phyloP scores from a whole-genome alignment of 2,888 invertebrate species.

The Euzophera pinguis region DNA sequence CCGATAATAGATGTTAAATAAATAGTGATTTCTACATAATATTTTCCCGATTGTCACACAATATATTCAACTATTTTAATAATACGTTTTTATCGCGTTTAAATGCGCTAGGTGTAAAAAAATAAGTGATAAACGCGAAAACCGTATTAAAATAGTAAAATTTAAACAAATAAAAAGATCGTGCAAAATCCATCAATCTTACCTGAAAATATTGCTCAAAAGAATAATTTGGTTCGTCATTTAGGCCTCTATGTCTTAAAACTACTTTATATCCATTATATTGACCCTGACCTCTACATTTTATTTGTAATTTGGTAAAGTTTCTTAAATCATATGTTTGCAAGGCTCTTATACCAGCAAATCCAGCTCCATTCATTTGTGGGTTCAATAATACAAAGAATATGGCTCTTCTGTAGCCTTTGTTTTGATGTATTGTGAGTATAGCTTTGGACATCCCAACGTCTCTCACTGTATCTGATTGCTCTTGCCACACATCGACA shows the following conservation, averaged over 20 bases:
- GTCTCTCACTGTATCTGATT: slow-evolving; percentile 82
- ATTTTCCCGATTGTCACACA: too few relatives aligned
- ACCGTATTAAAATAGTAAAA: too few relatives aligned
- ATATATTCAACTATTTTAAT: too few relatives aligned
- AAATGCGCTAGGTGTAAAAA: too few relatives aligned
- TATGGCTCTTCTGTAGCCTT: slow-evolving; percentile 80
- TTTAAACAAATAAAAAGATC: too few relatives aligned
- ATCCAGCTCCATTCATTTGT: slow-evolving; percentile 84
- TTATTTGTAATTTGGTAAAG: slow-evolving; percentile 69
- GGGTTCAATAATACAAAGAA: slow-evolving; percentile 83
- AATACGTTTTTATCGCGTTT: too few relatives aligned
- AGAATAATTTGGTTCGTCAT: slow-evolving; percentile 78
- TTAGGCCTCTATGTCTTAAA: slow-evolving; percentile 77
- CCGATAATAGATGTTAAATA: too few relatives aligned
- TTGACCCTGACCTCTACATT: slow-evolving; percentile 80
- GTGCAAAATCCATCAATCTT: too few relatives aligned
- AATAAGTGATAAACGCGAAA: too few relatives aligned
- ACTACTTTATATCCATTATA: slow-evolving; percentile 81
- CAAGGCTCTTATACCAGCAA: slow-evolving; percentile 80
- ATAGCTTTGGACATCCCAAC: slow-evolving; percentile 84
- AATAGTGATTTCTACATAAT: too few relatives aligned
- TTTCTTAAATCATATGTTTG: slow-evolving; percentile 71
- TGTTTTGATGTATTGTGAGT: slow-evolving; percentile 79
- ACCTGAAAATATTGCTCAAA: slow-evolving; percentile 82
- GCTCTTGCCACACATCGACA: slow-evolving; percentile 80